These are phyloP conservation scores for Baryphthengus martii DNA, from an alignment of 2,113 vertebrate genomes.

Conservation along the genomic window DNA sequence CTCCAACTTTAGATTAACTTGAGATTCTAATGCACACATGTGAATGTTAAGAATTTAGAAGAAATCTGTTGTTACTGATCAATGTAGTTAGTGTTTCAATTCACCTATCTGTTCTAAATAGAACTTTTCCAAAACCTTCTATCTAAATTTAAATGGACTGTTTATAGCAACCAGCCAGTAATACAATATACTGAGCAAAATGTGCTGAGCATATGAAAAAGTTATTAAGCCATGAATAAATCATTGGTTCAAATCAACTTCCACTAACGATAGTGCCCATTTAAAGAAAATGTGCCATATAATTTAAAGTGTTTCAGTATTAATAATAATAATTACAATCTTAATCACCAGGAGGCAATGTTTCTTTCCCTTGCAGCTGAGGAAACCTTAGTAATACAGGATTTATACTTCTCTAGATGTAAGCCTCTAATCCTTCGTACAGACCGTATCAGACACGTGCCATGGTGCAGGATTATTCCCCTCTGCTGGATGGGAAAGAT, in stretches of 20 bases:
- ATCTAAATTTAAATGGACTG: constrained; percentile 27
- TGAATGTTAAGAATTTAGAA: background rate
- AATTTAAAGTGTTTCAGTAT: constrained; percentile 25
- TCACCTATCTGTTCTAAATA: background rate
- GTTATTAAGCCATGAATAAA: constrained; percentile 26
- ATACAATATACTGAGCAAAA: constrained; percentile 9
- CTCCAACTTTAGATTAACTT: background rate
- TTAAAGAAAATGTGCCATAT: background rate
- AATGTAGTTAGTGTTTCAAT: background rate
- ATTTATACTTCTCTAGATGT: background rate
- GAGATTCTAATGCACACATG: background rate
- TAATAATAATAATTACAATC: constrained; percentile 38
- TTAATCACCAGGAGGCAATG: constrained; percentile 59
- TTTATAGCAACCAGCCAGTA: constrained; percentile 42
- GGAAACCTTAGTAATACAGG: background rate
- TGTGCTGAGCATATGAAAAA: background rate
- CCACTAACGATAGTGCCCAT: background rate
- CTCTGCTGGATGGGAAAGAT: background rate
- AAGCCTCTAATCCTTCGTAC: background rate
- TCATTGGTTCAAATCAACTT: background rate
- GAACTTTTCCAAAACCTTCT: constrained; percentile 24
- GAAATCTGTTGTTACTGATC: background rate
- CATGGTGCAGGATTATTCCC: background rate
- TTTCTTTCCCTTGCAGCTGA: constrained; percentile 6
- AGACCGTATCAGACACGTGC: background rate